Evolutionary conservation across 2,888 invertebrate genomes (phyloP).

Genomic region (Heliconius cydno): DNA sequence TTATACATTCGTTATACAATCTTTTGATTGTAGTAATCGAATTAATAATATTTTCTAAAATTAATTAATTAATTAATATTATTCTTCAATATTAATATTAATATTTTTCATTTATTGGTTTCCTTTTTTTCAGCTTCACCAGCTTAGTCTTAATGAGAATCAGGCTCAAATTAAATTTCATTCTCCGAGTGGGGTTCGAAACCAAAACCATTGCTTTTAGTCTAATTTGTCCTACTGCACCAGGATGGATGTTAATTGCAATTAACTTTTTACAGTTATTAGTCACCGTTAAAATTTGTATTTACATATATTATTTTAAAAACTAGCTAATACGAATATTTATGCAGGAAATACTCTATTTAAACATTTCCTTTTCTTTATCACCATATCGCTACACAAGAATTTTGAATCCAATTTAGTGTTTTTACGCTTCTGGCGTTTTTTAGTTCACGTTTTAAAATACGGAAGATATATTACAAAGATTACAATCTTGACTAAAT

Average conservation of each 20-base stretch:
- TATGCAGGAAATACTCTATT: slow-evolving; percentile 24
- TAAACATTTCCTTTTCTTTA: slow-evolving; percentile 35
- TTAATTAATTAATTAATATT: too few relatives aligned
- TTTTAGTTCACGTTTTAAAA: slow-evolving; percentile 39
- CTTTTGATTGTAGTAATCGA: too few relatives aligned
- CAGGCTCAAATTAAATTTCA: too few relatives aligned
- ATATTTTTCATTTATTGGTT: too few relatives aligned
- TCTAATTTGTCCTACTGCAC: too few relatives aligned
- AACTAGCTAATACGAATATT: background rate
- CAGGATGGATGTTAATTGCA: background rate
- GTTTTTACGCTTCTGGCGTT: slow-evolving; percentile 36
- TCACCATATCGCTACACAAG: slow-evolving; percentile 33
- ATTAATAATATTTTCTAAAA: too few relatives aligned
- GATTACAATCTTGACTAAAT: slow-evolving; percentile 61
- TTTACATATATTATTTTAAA: background rate
- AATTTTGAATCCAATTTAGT: slow-evolving; percentile 26
- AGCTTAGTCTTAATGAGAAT: too few relatives aligned
- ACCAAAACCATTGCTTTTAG: background rate
- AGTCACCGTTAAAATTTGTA: background rate
- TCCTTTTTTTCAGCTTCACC: too few relatives aligned
- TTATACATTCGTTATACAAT: too few relatives aligned
- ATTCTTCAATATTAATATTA: too few relatives aligned
- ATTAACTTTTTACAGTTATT: background rate
- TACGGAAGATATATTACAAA: slow-evolving; percentile 47
- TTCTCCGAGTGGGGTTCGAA: background rate